Conservation (phyloP, 2,113 vertebrate species). For the Chrysemys picta region DNA sequence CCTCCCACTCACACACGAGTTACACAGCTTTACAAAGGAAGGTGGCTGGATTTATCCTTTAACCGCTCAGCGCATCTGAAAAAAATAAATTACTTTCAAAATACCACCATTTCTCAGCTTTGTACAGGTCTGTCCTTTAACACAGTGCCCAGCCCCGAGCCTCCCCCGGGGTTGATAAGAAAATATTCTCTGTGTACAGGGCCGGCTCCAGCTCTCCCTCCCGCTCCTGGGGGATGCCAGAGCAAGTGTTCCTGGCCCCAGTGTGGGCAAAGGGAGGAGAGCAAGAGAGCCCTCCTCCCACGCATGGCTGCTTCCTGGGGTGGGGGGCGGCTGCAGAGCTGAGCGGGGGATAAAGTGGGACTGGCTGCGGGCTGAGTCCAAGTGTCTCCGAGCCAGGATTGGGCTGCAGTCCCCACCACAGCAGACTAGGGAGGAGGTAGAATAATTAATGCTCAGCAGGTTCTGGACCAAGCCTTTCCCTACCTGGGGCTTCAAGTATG, state of each 20-base stretch:
- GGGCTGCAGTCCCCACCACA: neutral
- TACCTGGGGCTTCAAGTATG: neutral
- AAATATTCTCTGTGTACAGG: conserved; percentile 12
- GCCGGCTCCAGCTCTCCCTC: neutral
- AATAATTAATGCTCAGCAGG: conserved; percentile 42
- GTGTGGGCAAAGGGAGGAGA: accelerated
- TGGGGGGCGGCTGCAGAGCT: neutral
- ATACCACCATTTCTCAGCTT: conserved; percentile 65
- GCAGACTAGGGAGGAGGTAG: conserved; percentile 70
- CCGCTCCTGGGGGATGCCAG: neutral
- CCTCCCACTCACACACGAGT: neutral
- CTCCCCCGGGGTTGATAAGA: neutral
- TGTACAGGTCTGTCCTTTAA: conserved; percentile 47
- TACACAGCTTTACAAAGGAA: conserved; percentile 49
- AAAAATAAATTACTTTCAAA: conserved; percentile 80
- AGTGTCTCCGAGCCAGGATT: neutral
- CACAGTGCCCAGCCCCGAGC: neutral
- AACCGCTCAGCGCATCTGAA: conserved; percentile 38
- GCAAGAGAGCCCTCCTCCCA: neutral
- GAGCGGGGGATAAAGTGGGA: neutral
- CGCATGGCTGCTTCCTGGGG: neutral
- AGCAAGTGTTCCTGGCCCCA: accelerated
- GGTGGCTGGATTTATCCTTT: too few relatives aligned
- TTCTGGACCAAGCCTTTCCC: neutral
- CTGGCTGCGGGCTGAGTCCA: neutral